Evolutionary conservation across 2,113 vertebrate species (phyloP), one percentile per base, ranked within the genome.

Genomic region (Donacobius atricapilla): DNA sequence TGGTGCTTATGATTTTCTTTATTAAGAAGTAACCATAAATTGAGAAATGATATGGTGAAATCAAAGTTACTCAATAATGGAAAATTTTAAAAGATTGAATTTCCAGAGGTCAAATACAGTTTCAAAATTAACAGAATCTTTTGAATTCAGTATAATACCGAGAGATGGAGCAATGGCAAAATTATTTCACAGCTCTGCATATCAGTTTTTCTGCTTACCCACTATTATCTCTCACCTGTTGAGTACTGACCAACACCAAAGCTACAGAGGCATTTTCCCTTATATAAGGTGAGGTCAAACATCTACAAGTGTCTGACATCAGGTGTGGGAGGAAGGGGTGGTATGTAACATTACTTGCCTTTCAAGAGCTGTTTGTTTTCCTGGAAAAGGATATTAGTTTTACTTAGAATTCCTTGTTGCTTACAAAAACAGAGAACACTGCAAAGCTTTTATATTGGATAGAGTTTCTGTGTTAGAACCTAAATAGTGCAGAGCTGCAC

Each of bases 321-420:
- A 4, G 7, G 4, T 18, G 20, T 51, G 6, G 16, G 30, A 15
- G 9, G 30, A 30, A 28, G 4, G 20, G 6, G 1, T 45, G 12
- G 1, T 40, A 27, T 51, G 77, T 65, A 69, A 40, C 19, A 22
- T 33, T 39, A 18, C 14, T 33, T 83, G 40, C 24, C 15, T 83
- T 78, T 87, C 4, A 7, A 37, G 19, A 7, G 35, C 12, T 20
- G 8, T 30, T 64, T 56, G 9, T 73, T 21, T 70, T 69, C 45
- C 47, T 75, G 13, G 45, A 47, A 89, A 66, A 53, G 5, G 9
- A 31, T 8, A 6, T 11, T n/a, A 20, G 30, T 50, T 78, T 79
- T 63, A 54, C 23, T 22, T 47, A 18, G 9, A 94, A 45, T 47
- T 65, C 44, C 58, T 51, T 39, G 13, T 60, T 76, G 57, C 37